Conservation (phyloP, 2,888 invertebrate species). For the Mantis religiosa region DNA sequence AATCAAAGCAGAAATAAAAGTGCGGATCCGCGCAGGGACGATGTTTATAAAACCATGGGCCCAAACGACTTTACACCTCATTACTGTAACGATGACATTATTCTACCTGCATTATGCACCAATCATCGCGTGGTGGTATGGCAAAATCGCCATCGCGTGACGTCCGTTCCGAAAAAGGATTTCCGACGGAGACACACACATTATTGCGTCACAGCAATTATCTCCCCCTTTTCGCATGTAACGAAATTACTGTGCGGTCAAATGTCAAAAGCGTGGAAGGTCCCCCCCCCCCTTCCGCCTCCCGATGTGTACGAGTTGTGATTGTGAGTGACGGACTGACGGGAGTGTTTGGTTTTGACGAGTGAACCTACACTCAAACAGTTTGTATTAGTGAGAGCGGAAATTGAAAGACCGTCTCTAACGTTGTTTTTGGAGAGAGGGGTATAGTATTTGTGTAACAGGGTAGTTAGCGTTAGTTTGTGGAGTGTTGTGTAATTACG, state of each 20-base stretch:
- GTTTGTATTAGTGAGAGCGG: background rate
- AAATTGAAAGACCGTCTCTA: background rate
- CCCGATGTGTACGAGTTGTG: background rate
- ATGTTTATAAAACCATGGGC: background rate
- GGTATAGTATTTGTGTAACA: background rate
- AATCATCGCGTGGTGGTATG: background rate
- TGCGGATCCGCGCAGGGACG: background rate
- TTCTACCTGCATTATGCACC: background rate
- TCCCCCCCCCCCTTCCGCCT: background rate
- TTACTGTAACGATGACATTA: background rate
- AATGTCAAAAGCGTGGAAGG: constrained; percentile 15
- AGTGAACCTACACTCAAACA: background rate
- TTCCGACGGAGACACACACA: background rate
- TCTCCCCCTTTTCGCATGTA: background rate
- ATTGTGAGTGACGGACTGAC: background rate
- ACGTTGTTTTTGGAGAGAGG: background rate
- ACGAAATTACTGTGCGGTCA: constrained; percentile 20
- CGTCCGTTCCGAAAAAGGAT: background rate
- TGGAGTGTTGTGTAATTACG: background rate
- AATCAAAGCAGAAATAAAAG: too few species aligned
- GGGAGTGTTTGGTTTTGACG: background rate
- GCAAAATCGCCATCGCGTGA: background rate
- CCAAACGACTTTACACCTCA: background rate
- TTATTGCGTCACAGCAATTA: constrained; percentile 2
- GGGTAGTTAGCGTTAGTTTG: background rate